Evolutionary conservation across 2,113 vertebrate genomes (phyloP).

Genomic region (Ameiurus melas): DNA sequence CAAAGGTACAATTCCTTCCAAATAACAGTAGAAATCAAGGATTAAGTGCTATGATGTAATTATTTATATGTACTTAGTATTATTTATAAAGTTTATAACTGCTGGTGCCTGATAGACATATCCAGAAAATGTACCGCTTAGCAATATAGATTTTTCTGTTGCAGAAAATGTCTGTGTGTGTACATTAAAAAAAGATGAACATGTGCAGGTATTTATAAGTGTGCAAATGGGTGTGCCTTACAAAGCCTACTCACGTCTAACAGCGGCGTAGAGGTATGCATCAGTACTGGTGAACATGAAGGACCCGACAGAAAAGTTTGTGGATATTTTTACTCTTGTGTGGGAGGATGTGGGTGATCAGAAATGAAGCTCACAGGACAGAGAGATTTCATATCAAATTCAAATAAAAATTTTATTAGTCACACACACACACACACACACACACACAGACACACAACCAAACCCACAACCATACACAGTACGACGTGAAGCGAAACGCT

Average conservation of each 20-base stretch:
- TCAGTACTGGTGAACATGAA: not conserved
- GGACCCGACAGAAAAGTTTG: not conserved
- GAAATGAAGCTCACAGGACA: not conserved
- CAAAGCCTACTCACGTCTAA: not conserved
- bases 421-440: too few species aligned
- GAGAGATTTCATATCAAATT: not conserved
- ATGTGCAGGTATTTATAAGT: not conserved
- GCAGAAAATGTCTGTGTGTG: not conserved
- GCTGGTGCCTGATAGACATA: not conserved
- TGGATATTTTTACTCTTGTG: constrained; percentile 8
- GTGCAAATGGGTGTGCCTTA: not conserved
- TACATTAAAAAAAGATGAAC: not conserved
- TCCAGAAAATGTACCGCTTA: not conserved
- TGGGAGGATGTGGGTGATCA: not conserved
- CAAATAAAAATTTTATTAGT: too few species aligned
- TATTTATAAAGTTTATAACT: not conserved
- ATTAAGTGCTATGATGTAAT: not conserved
- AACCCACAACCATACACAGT: too few species aligned
- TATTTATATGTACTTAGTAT: not conserved
- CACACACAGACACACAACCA: too few species aligned
- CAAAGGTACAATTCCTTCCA: constrained; percentile 72
- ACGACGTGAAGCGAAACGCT: too few species aligned
- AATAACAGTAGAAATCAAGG: not conserved
- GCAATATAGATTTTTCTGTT: not conserved
- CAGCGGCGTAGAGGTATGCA: not conserved